Evolutionary conservation across 1,140 invertebrate species (phyloP), one percentile per base, ranked within the genome.

Genomic region (Asobara japonica): DNA sequence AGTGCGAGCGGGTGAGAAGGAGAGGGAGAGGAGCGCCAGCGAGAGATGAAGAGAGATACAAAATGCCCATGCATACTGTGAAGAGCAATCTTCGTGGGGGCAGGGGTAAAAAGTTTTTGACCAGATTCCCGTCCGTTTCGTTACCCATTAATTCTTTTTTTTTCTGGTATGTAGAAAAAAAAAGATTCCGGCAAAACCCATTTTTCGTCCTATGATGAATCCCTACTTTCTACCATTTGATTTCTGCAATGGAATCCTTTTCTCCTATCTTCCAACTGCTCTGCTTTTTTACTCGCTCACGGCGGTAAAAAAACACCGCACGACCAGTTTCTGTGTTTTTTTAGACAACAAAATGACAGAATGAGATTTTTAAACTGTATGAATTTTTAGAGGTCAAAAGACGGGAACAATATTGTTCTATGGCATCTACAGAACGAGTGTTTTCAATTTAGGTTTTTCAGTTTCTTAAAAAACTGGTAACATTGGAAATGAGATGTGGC

Each of bases 61-160:
- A n/a, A n/a, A n/a, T n/a, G 11, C 20, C 20, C 8, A 51, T 18
- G 20, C n/a, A 51, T 20, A 51, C 20, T 18, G 45, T 18, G 31
- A 36, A 36, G 11, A 11, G 45, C 13, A 56, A 56, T 56, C 3
- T 56, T 56, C 51, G 20, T 25, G 51, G 31, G 5, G 31, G 11
- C 5, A 36, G 11, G n/a, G 41, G 41, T 45, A 56, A 56, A 56
- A 56, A 27, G 16, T 56, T 56, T 56, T 56, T 56, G 18, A 56
- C 51, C 51, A 27, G 51, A 56, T 56, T 56, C 25, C 51, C 22
- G 25, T 56, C 51, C 25, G 51, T 56, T 56, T 56, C 51, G 22
- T 56, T 56, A 27, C 20, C 22, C 51, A 56, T 56, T 56, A 18
- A 16, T 4, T 2, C 2, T 16, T 45, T 45, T 45, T 45, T 45